Evolutionary conservation across 2,797 vertebrate species (phyloP), one percentile per base, ranked within the genome.

Genomic region (Poecilia wingei): DNA sequence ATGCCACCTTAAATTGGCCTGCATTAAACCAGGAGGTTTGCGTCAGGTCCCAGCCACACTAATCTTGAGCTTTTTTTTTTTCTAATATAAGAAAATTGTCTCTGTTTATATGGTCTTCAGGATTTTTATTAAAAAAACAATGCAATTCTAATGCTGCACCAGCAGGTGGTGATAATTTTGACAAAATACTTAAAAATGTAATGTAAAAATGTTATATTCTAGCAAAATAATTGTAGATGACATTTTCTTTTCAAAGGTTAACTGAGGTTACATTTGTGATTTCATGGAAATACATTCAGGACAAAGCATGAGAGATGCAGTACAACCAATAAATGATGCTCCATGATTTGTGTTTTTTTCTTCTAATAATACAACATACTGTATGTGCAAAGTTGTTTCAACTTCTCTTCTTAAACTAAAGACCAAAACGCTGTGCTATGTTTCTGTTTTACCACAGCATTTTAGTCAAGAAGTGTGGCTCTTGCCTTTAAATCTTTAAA

Each of bases 381-480:
- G 33, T 41, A 20, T 39, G 64, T 22, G 36, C 20, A 68, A 41
- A 68, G 9, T 13, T n/a, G 25, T 16, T 31, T 33, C 10, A 7
- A 61, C 0, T 31, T 31, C 22, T 45, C 46, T 33, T 72, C 46
- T 20, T 72, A 2, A 22, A 43, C 10, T 33, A 46, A 47, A 49
- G 45, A 36, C 46, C 22, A 16, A 43, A 36, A 39, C 5, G 22
- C 4, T 25, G 22, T 43, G n/a, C 25, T 31, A 1, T n/a, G 22
- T 80, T 59, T 69, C 39, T 36, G 46, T 31, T 70, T 46, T 68
- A 18, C 36, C 31, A 49, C 78, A 55, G 83, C 69, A 59, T 47
- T 75, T 57, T 80, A 82, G 66, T 81, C 80, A 78, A 75, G 51
- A 57, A 66, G 13, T 25, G 12, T 72, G 69, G 53, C 76, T 80